Conservation (phyloP, 1,140 invertebrate species). For the Aporrectodea caliginosa region DNA sequence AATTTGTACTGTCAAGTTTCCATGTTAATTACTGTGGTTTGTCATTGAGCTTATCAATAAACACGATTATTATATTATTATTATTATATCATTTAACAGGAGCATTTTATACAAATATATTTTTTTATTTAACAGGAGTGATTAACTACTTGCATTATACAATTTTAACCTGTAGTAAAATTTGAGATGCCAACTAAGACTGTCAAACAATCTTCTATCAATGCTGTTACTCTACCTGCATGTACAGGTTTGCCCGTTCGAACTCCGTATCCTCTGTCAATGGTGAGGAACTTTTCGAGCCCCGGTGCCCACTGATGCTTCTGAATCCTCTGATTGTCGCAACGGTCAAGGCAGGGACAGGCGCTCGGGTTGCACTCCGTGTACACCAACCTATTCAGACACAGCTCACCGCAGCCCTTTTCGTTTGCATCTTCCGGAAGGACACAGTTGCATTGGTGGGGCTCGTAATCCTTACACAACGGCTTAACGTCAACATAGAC, state of each 20-base stretch:
- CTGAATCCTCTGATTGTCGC: conserved; percentile 74
- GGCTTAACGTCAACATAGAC: conserved; percentile 81
- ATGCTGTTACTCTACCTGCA: conserved; percentile 48
- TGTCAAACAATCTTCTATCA: too few relatives aligned
- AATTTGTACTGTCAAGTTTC: too few relatives aligned
- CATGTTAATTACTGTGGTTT: background rate
- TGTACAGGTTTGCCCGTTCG: conserved; percentile 76
- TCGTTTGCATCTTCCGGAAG: conserved; percentile 54
- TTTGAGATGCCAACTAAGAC: too few relatives aligned
- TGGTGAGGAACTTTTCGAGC: conserved; percentile 86
- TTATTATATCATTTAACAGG: too few relatives aligned
- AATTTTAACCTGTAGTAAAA: too few relatives aligned
- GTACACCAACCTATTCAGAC: conserved; percentile 87
- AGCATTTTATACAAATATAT: too few relatives aligned
- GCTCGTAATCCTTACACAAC: conserved; percentile 71
- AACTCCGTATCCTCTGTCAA: conserved; percentile 83
- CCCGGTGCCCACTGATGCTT: conserved; percentile 81
- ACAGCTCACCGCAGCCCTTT: conserved; percentile 79
- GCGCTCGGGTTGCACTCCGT: conserved; percentile 82
- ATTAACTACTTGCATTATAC: too few relatives aligned
- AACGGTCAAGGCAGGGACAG: conserved; percentile 74
- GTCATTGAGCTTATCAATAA: background rate
- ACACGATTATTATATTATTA: too few relatives aligned
- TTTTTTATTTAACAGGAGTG: too few relatives aligned
- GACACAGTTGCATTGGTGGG: conserved; percentile 80